Base-by-base conservation (phyloP, 1,140 invertebrate genomes). In the Drosophila sucinea region DNA sequence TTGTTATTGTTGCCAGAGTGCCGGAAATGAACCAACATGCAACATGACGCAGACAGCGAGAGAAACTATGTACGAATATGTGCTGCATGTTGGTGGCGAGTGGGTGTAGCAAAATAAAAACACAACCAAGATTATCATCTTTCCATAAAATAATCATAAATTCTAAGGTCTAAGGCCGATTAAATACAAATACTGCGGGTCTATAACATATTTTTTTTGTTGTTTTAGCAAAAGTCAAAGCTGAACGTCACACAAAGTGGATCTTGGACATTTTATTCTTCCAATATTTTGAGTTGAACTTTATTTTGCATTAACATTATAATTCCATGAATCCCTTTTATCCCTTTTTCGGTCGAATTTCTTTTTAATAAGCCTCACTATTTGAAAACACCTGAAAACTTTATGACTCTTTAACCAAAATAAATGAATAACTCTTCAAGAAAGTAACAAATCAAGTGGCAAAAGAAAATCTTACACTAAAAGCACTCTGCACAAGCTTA, bases 1-100 rank as follows among this genome's bases (percentile, higher is more conserved):
- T 60, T 60, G 10, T 38, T 29, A 33, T 57, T 57, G 30, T 29
- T 8, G 10, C 58, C 17, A 11, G 25, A 44, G 11, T 62, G 40
- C 38, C 60, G 60, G 40, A 62, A 62, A 29, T 62, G 1, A 11
- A 47, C 60, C 40, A 62, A 67, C 44, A 51, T 51, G 44, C 44
- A 51, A 51, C 44, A 51, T 51, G 23, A 51, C 1, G 2, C 44
- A 51, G 1, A 10, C 7, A 51, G 23, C 8, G 44, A 47, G 23
- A 47, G 23, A 47, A 2, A 25, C 41, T 17, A 17, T 17, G 10
- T 51, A 38, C 3, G 3, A 6, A 35, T 17, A 11, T n/a, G 3
- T 23, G 3, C 41, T 17, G 4, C 41, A 44, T 23, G n/a, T 44
- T 44, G 17, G 3, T 17, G 41, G 41, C 17, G 17, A 17, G 11